Conservation (phyloP, 2,888 invertebrate genomes). For the Brachypterus glaber region DNA sequence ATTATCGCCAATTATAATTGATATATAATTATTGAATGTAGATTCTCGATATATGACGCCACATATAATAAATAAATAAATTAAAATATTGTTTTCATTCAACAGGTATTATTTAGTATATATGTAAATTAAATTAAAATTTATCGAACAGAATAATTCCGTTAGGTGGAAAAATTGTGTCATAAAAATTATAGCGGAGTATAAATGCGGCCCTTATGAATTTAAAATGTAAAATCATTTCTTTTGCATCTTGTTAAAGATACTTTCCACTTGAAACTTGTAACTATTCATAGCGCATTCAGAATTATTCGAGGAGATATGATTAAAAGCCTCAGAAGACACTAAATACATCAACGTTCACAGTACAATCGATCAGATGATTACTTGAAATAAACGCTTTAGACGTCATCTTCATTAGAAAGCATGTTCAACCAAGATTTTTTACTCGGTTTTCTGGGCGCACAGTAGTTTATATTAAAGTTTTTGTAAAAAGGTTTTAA, state of each 20-base stretch:
- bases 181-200: background rate
- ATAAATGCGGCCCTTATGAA: background rate
- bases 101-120: too few relatives aligned
- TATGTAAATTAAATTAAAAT: too few relatives aligned
- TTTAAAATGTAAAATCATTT: conserved; percentile 7
- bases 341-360: conserved; percentile 30
- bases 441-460: conserved; percentile 23
- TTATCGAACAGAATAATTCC: conserved; percentile 4
- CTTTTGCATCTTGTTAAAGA: conserved; percentile 27
- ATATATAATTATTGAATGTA: too few relatives aligned
- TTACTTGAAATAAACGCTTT: conserved; percentile 11
- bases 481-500: too few relatives aligned
- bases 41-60: too few relatives aligned
- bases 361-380: conserved; percentile 22
- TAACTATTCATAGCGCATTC: conserved; percentile 29
- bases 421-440: conserved; percentile 9
- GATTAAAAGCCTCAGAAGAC: conserved; percentile 36
- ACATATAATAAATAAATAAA: too few relatives aligned
- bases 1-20: too few relatives aligned
- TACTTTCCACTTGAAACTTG: conserved; percentile 23
- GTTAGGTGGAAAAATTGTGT: conserved; percentile 1
- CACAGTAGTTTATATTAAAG: too few relatives aligned
- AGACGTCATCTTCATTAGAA: conserved; percentile 8
- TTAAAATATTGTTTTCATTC: too few relatives aligned
- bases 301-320: conserved; percentile 32